Evolutionary conservation across 1,140 invertebrate species (phyloP).

Genomic region (Drosophila teissieri): DNA sequence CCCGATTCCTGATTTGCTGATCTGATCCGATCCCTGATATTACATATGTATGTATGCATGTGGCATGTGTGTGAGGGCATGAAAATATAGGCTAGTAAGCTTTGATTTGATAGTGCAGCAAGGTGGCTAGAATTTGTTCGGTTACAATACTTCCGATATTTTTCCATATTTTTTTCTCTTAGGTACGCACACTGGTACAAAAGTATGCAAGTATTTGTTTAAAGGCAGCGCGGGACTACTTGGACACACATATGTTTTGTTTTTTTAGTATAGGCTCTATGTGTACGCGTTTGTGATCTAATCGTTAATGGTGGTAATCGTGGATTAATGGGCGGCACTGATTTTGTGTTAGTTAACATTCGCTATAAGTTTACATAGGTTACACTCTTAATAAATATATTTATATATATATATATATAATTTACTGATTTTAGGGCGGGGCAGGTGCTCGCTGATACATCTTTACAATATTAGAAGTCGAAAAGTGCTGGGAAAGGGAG

Average conservation of each 20-base stretch:
- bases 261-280: constrained; percentile 40
- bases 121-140: constrained; percentile 45
- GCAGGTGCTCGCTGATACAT: constrained; percentile 41
- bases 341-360: constrained; percentile 83
- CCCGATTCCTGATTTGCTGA: constrained; percentile 2
- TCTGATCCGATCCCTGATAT: constrained; percentile 15
- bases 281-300: constrained; percentile 55
- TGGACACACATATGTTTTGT: constrained; percentile 58
- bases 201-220: constrained; percentile 72
- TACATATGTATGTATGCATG: not conserved
- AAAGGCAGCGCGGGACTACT: constrained; percentile 81
- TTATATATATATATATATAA: constrained; percentile 46
- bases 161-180: constrained; percentile 42
- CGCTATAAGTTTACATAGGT: constrained; percentile 62
- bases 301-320: constrained; percentile 81
- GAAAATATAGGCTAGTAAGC: constrained; percentile 59
- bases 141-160: constrained; percentile 17
- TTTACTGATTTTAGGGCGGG: constrained; percentile 28
- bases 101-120: constrained; percentile 55
- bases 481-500: constrained; percentile 19
- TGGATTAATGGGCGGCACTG: constrained; percentile 82
- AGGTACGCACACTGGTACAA: constrained; percentile 80
- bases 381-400: constrained; percentile 50
- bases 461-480: constrained; percentile 42
- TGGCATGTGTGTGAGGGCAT: constrained; percentile 1